Percentiles rank a stretch among this genome's conserved stretches.
phyloP scores from a whole-genome alignment of 2,888 invertebrate species.

The Thera obeliscata region DNA sequence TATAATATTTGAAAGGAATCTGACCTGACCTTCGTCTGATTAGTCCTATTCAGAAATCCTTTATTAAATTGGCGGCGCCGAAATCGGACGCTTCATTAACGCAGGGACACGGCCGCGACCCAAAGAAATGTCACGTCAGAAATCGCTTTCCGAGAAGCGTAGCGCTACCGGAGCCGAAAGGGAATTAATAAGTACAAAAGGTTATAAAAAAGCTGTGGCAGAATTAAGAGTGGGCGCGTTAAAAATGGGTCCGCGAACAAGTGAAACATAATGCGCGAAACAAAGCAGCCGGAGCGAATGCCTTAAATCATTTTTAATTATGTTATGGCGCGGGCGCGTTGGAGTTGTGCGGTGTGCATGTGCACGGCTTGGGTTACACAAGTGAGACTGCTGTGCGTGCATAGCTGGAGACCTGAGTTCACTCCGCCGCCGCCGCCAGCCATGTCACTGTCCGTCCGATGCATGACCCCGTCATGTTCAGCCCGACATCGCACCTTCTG shows the following conservation, averaged over 20 bases:
- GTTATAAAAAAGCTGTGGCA: slow-evolving; percentile 83
- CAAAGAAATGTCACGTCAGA: slow-evolving; percentile 80
- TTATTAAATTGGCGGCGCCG: slow-evolving; percentile 68
- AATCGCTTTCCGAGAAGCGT: slow-evolving; percentile 80
- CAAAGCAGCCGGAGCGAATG: slow-evolving; percentile 85
- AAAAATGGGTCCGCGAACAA: slow-evolving; percentile 80
- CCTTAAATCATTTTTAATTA: slow-evolving; percentile 85
- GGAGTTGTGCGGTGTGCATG: slow-evolving; percentile 53
- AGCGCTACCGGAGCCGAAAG: slow-evolving; percentile 82
- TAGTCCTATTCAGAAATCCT: slow-evolving; percentile 58
- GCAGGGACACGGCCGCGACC: slow-evolving; percentile 69
- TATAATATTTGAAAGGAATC: slow-evolving; percentile 51
- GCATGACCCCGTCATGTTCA: slow-evolving; percentile 54
- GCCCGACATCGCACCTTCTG: slow-evolving; percentile 39
- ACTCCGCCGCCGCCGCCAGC: slow-evolving; percentile 35
- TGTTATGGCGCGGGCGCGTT: slow-evolving; percentile 78
- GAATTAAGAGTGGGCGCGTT: slow-evolving; percentile 82
- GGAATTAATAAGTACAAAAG: slow-evolving; percentile 83
- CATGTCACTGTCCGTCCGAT: slow-evolving; percentile 58
- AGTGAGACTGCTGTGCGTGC: slow-evolving; percentile 43
- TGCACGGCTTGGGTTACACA: slow-evolving; percentile 48
- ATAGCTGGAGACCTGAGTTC: slow-evolving; percentile 38
- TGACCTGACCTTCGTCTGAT: slow-evolving; percentile 61
- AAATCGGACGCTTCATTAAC: slow-evolving; percentile 82
- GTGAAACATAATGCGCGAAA: slow-evolving; percentile 85